These are phyloP conservation scores for Plutomurus gul DNA, from an alignment of 1,140 invertebrate species.

Conservation along the genomic window DNA sequence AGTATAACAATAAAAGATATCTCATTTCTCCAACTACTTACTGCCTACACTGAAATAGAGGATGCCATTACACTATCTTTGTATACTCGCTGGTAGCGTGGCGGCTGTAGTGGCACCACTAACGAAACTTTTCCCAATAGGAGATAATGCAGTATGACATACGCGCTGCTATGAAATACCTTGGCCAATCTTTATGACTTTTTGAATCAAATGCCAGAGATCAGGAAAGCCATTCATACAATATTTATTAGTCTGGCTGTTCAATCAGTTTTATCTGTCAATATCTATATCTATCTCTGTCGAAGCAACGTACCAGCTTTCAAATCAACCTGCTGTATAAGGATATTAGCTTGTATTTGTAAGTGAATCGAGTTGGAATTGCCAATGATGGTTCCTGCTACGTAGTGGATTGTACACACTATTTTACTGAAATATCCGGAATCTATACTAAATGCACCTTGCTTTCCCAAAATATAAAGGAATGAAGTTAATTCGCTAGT, in stretches of 20 bases:
- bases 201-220: slow-evolving; percentile 21
- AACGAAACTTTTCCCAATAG: neutral
- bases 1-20: slow-evolving; percentile 11
- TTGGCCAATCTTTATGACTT: slow-evolving; percentile 10
- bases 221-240: slow-evolving; percentile 23
- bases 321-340: too few species aligned
- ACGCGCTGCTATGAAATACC: neutral
- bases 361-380: too few species aligned
- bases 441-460: too few species aligned
- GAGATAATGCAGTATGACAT: neutral
- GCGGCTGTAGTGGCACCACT: neutral
- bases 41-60: neutral
- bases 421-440: too few species aligned
- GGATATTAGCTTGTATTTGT: too few species aligned
- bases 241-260: slow-evolving; percentile 14
- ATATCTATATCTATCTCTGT: slow-evolving; percentile 18
- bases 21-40: neutral
- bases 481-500: too few species aligned
- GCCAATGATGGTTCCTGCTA: too few species aligned
- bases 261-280: slow-evolving; percentile 24
- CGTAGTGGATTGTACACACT: too few species aligned
- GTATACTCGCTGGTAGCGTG: neutral
- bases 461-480: too few species aligned
- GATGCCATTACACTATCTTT: neutral
- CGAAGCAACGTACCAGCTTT: neutral